Percentiles rank a stretch among this genome's conserved stretches.
These are phyloP conservation scores for Lepisosteus oculatus DNA, from an alignment of 2,113 vertebrate genomes.

Conservation along the genomic window DNA sequence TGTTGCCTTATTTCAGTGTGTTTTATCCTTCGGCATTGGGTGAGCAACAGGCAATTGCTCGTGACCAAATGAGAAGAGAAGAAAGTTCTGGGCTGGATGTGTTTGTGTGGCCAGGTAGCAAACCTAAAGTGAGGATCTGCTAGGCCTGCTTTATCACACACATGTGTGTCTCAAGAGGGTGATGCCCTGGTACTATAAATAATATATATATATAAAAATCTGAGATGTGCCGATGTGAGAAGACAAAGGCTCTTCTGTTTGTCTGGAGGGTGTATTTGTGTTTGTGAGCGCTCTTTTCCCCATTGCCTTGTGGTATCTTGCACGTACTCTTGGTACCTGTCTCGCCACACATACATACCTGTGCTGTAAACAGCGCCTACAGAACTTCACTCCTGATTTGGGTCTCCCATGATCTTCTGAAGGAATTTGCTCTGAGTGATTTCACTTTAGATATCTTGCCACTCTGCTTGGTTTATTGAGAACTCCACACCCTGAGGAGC, in stretches of 20 bases:
- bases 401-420: too few species aligned
- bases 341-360: conserved; percentile 3
- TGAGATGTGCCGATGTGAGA: conserved; percentile 20
- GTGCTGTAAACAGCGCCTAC: background rate
- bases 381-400: too few species aligned
- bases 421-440: too few species aligned
- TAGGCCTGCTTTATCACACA: background rate
- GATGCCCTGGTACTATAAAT: conserved; percentile 15
- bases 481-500: conserved; percentile 3
- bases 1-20: background rate
- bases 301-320: conserved; percentile 24
- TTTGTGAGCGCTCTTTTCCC: background rate
- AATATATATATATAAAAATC: background rate
- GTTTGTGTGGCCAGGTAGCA: too few species aligned
- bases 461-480: conserved; percentile 40
- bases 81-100: background rate
- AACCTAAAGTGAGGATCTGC: too few species aligned
- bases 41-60: background rate
- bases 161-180: background rate
- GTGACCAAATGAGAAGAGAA: too few species aligned
- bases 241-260: conserved; percentile 20
- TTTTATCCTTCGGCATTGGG: background rate
- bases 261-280: background rate
- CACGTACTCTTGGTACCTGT: conserved; percentile 24
- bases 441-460: conserved; percentile 36